phyloP scores from a whole-genome alignment of 2,888 invertebrate genomes.

The Embidobia sp. region DNA sequence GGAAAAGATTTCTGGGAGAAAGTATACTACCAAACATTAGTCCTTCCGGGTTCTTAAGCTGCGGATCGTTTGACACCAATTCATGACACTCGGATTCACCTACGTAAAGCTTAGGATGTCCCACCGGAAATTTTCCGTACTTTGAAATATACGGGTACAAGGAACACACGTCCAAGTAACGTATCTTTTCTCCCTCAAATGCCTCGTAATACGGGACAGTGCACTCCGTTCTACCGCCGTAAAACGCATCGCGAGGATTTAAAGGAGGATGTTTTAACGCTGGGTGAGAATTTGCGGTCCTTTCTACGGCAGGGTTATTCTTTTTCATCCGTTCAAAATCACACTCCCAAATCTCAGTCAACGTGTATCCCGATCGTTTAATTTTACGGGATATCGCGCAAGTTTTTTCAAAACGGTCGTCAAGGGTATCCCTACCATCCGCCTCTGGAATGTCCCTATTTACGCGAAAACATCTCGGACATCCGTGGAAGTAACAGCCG shows the following conservation, averaged over 20 bases:
- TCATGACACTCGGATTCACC: constrained; percentile 28
- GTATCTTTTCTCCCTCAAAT: constrained; percentile 16
- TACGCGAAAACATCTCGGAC: constrained; percentile 1
- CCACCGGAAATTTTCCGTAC: constrained; percentile 69
- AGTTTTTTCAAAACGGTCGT: constrained; percentile 14
- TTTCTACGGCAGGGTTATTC: not conserved
- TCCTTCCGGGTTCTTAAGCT: not conserved
- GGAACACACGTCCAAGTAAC: constrained; percentile 28
- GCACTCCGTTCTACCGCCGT: constrained; percentile 11
- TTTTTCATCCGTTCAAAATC: not conserved
- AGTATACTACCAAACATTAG: too few relatives aligned
- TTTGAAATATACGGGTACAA: too few relatives aligned
- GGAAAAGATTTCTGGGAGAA: too few relatives aligned
- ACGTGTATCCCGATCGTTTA: not conserved
- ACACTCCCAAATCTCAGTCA: constrained; percentile 26
- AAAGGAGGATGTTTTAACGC: not conserved
- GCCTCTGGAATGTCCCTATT: constrained; percentile 5
- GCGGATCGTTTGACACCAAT: not conserved
- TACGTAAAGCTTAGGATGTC: constrained; percentile 69
- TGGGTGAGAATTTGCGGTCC: not conserved
- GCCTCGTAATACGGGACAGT: not conserved
- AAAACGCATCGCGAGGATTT: too few relatives aligned
- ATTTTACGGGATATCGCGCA: not conserved
- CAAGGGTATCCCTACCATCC: too few relatives aligned
- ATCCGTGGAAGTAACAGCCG: constrained; percentile 38